A percentile compares a stretch with the other conserved stretches of the same genome.
Evolutionary conservation across 1,140 invertebrate species (phyloP).

Genomic region (Yoshiicerus persimilis): DNA sequence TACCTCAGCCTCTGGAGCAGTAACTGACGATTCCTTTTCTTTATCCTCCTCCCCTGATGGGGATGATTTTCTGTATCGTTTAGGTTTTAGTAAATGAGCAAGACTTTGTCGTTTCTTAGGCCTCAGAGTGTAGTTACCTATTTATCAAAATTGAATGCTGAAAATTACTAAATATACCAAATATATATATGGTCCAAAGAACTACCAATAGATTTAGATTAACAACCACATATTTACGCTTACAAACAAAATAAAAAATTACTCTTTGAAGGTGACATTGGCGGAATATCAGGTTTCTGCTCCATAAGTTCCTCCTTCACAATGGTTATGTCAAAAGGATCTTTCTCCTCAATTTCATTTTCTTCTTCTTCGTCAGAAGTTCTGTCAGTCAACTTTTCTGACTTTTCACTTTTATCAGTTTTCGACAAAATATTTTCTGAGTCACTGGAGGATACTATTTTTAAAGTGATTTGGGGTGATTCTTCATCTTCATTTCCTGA

Average conservation of each 20-base stretch:
- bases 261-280: not conserved
- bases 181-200: no score
- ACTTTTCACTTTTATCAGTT: not conserved
- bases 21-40: not conserved
- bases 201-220: not conserved
- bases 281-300: not conserved
- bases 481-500: not conserved
- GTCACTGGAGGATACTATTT: not conserved
- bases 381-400: not conserved
- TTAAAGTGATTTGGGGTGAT: not conserved
- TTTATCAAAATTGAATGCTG: not conserved
- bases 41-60: not conserved
- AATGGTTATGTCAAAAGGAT: not conserved
- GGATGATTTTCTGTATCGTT: not conserved
- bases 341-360: not conserved
- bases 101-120: not conserved
- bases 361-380: not conserved
- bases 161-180: not conserved
- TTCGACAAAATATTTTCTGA: not conserved
- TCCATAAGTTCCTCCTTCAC: not conserved
- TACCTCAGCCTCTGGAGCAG: no score
- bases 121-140: not conserved
- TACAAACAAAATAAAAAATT: not conserved
- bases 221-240: not conserved
- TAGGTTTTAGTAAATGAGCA: not conserved